phyloP scores from a whole-genome alignment of 2,888 invertebrate species.

The Cosmia trapezina region DNA sequence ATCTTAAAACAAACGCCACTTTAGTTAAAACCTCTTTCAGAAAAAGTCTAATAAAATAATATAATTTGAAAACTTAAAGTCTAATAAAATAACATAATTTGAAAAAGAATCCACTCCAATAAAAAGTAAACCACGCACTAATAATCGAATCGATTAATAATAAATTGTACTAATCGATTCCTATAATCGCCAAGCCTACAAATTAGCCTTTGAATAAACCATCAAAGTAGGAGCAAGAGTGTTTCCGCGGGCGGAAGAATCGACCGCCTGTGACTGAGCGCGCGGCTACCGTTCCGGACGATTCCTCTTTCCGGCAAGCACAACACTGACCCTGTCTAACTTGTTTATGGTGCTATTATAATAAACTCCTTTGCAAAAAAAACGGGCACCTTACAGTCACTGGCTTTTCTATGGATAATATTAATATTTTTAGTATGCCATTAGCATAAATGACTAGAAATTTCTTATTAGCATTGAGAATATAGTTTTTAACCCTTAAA shows the following conservation, averaged over 20 bases:
- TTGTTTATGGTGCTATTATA: conserved; percentile 54
- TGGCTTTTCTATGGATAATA: too few relatives aligned
- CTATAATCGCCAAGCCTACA: conserved; percentile 50
- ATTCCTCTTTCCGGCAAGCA: conserved; percentile 74
- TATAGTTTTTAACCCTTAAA: too few relatives aligned
- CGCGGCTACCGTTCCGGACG: conserved; percentile 71
- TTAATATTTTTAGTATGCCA: too few relatives aligned
- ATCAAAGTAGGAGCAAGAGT: conserved; percentile 54
- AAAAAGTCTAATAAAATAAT: neutral
- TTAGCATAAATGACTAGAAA: too few relatives aligned
- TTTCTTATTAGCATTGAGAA: too few relatives aligned
- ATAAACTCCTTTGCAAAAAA: too few relatives aligned
- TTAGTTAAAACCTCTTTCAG: neutral
- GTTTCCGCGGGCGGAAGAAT: conserved; percentile 71
- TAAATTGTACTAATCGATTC: conserved; percentile 44
- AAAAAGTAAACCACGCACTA: conserved; percentile 28
- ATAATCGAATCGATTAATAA: conserved; percentile 52
- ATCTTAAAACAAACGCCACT: neutral
- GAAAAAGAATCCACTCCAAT: neutral
- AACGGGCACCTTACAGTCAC: too few relatives aligned
- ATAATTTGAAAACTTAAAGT: too few relatives aligned
- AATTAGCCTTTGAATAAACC: conserved; percentile 61
- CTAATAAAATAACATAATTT: neutral
- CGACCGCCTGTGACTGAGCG: conserved; percentile 74
- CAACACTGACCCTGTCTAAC: conserved; percentile 66